Base-by-base conservation (phyloP, 2,888 invertebrate genomes). In the Antheraea yamamai region DNA sequence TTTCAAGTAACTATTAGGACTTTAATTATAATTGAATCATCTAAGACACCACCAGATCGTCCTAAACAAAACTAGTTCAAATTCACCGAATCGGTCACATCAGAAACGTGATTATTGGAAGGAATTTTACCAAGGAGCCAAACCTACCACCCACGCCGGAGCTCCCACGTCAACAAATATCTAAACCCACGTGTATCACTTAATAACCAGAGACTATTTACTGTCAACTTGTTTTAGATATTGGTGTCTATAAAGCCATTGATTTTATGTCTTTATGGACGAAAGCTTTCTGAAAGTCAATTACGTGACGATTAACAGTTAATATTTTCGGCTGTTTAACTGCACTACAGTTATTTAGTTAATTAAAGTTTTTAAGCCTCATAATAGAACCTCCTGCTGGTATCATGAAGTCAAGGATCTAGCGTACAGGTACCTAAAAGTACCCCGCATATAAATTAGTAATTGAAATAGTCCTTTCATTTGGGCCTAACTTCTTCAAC, bases 151-250 rank as follows among this genome's bases (percentile, higher is more conserved):
- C 86, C 81, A 87, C 87, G 84, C 82, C 85, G 73, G 84, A 84
- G 80, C 88, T 81, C 91, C 91, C 87, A 91, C 91, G 76, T 74
- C 77, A 64, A 81, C 81, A 77, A 88, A 88, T 87, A 84, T 86
- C 81, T 77, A 78, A 73, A 79, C 87, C 87, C 88, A 89, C 88
- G 85, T 83, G 82, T 79, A 79, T 77, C 79, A 78, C 77, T 81
- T 79, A 79, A 77, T 79, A 77, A 77, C 72, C 30, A 76, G 73
- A 78, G 77, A 78, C 77, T 78, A 76, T 77, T 74, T 78, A 79
- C 76, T 76, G 80, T 73, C 77, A 78, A 75, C 68, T 35, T 73
- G 74, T 74, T 78, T 78, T 4, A 23, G n/a, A 47, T 30, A 66
- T 73, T 76, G 30, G 75, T 75, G 64, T 61, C 18, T 14, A 61